A percentile compares a stretch with the other conserved stretches of the same genome.
Conservation (phyloP, 2,888 invertebrate genomes). For the Himalopsyche tibetana region DNA sequence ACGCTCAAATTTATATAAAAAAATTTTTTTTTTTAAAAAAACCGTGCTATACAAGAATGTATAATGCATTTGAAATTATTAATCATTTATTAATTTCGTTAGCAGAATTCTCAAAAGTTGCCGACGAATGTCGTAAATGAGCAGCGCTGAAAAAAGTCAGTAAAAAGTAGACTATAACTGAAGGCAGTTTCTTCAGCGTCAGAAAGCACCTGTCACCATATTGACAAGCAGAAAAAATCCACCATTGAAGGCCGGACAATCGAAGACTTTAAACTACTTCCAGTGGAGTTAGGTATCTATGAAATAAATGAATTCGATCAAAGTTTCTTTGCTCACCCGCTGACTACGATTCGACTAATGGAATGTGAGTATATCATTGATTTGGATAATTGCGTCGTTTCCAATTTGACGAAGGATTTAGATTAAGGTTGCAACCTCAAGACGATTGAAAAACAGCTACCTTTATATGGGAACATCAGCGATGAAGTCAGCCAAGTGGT, state of each 20-base stretch:
- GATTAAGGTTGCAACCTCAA: neutral
- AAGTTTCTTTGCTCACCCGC: neutral
- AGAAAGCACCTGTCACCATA: conserved; percentile 46
- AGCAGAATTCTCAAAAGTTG: neutral
- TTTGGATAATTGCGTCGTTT: neutral
- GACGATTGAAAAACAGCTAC: neutral
- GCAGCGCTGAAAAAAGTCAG: neutral
- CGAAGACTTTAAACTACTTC: conserved; percentile 15
- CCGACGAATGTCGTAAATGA: neutral
- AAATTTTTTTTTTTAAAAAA: too few species aligned
- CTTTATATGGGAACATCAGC: neutral
- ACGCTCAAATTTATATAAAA: too few species aligned
- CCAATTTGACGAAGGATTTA: neutral
- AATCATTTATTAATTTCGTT: too few species aligned
- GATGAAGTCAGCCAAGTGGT: too few species aligned
- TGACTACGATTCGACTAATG: neutral
- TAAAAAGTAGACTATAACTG: neutral
- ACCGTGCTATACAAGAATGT: too few species aligned
- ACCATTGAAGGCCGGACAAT: conserved; percentile 49
- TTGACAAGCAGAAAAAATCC: conserved; percentile 56
- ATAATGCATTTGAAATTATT: too few species aligned
- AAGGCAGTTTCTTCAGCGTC: conserved; percentile 50
- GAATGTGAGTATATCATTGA: conserved; percentile 7
- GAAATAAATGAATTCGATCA: conserved; percentile 26
- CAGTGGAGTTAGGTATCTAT: neutral